Conservation (phyloP, 2,888 invertebrate species). For the Willowsia nigromaculata region DNA sequence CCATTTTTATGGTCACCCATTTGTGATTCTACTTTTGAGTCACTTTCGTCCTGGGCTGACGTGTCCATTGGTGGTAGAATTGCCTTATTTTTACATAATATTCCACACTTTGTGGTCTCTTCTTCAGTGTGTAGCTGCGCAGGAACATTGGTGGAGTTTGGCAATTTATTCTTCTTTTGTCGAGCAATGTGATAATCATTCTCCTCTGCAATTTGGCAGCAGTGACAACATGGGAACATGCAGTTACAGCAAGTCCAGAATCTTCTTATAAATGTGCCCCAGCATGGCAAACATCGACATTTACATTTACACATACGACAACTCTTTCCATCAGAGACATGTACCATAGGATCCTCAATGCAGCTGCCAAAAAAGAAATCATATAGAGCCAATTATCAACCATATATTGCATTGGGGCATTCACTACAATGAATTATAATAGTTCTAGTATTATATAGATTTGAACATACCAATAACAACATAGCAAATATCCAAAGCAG, state of each 20-base stretch:
- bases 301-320: conserved; percentile 51
- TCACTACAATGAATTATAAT: too few species aligned
- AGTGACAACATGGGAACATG: conserved; percentile 60
- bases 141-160: not conserved
- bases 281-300: conserved; percentile 54
- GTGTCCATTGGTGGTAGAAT: too few species aligned
- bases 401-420: too few species aligned
- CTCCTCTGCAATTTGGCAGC: not conserved
- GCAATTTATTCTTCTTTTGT: conserved; percentile 29
- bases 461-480: conserved; percentile 57
- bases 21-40: too few species aligned
- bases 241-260: conserved; percentile 53
- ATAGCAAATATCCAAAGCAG: conserved; percentile 42
- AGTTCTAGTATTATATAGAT: not conserved
- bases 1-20: too few species aligned
- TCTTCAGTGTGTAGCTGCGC: too few species aligned
- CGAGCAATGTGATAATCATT: conserved; percentile 31
- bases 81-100: too few species aligned
- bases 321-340: not conserved
- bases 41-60: too few species aligned
- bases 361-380: conserved; percentile 2
- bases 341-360: not conserved
- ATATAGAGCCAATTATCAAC: not conserved
- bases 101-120: too few species aligned
- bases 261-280: conserved; percentile 42